Conservation (phyloP, 1,140 invertebrate species). For the Drosophila trapezifrons region DNA sequence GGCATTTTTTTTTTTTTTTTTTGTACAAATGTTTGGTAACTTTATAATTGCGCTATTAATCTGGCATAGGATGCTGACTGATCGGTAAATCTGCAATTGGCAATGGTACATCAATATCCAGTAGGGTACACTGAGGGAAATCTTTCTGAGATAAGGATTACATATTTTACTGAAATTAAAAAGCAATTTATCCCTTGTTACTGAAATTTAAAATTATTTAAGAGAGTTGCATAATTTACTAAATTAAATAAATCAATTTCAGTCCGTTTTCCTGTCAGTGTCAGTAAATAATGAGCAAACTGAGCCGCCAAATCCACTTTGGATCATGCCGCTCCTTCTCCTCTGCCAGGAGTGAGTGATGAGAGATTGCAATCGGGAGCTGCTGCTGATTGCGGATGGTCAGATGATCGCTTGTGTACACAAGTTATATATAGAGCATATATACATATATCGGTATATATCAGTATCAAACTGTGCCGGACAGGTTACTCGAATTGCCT, state of each 20-base stretch:
- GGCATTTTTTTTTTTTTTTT: slow-evolving; percentile 50
- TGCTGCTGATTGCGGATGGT: slow-evolving; percentile 48
- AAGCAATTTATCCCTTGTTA: too few species aligned
- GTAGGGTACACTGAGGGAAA: background rate
- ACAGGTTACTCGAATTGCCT: slow-evolving; percentile 23
- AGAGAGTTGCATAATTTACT: too few species aligned
- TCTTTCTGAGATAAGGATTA: too few species aligned
- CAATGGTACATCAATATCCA: slow-evolving; percentile 38
- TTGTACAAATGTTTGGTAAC: slow-evolving; percentile 69
- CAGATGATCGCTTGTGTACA: slow-evolving; percentile 21
- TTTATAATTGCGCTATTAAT: slow-evolving; percentile 75
- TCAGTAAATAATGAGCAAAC: slow-evolving; percentile 38
- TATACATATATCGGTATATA: slow-evolving; percentile 29
- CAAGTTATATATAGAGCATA: slow-evolving; percentile 15
- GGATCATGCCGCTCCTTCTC: slow-evolving; percentile 20
- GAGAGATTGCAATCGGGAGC: slow-evolving; percentile 50
- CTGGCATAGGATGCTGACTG: slow-evolving; percentile 50
- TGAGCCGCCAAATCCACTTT: slow-evolving; percentile 32
- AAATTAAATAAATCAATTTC: background rate
- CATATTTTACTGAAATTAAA: background rate
- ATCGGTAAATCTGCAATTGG: slow-evolving; percentile 75
- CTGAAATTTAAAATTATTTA: too few species aligned
- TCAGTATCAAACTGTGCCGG: slow-evolving; percentile 48
- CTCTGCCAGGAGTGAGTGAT: slow-evolving; percentile 41
- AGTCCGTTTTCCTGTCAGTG: background rate